Evolutionary conservation across 2,888 invertebrate species (phyloP), one percentile per base, ranked within the genome.

Genomic region (Melanotus villosus): DNA sequence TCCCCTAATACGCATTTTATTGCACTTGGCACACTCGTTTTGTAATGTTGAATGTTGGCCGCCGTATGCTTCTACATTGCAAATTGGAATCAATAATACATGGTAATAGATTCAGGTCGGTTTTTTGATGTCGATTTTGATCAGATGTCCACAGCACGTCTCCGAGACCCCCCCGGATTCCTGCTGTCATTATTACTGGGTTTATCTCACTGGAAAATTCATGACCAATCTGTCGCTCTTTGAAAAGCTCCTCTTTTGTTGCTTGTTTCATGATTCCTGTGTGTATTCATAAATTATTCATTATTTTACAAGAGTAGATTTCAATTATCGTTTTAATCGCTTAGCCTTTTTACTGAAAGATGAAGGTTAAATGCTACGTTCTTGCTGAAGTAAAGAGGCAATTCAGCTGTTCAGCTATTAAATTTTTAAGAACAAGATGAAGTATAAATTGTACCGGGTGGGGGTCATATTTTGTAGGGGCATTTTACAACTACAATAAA

Each of bases 81-180:
- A 73, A 74, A 74, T 76, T 76, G 73, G 75, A 78, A 79, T 67
- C 73, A 66, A 68, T 65, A 65, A 65, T 65, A 54, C 32, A 65
- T 65, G 65, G 77, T 79, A 80, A 79, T 80, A 79, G 76, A 80
- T 80, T 80, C 79, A 75, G 76, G 74, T 78, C 68, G 72, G 75
- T 79, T 80, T 80, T 80, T 80, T 79, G 79, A 78, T 77, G 79
- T 77, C 75, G 78, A 80, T 78, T 79, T 77, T 76, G 78, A 80
- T 80, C 80, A 80, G 80, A 80, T 80, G 80, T 78, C 74, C 80
- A 58, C 80, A 80, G 80, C 80, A 72, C 73, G 63, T 73, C 75
- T 71, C 69, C 68, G 34, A 67, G 38, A 62, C 68, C 71, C 72
- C 73, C 73, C n/a, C 62, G 74, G 58, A 70, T 63, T 65, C 73